Conservation (phyloP, 2,113 vertebrate genomes). For the Xiphophorus couchianus region DNA sequence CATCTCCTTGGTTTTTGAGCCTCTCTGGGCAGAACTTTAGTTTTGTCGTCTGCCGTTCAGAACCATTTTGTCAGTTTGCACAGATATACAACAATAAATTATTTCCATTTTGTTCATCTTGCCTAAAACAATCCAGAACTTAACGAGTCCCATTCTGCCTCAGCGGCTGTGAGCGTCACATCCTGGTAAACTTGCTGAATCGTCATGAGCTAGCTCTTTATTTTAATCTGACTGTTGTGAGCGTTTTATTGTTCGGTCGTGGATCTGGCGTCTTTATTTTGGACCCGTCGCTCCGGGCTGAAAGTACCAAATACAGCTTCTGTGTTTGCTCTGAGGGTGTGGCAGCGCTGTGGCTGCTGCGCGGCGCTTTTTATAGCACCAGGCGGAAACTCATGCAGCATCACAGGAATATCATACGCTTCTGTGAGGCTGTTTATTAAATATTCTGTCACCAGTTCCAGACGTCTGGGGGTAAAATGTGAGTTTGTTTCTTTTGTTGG, state of each 20-base stretch:
- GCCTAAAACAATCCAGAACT: too few relatives aligned
- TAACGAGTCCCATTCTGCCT: neutral
- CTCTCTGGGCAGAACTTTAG: too few relatives aligned
- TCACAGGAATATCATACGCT: conserved; percentile 39
- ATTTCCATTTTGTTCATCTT: too few relatives aligned
- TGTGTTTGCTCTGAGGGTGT: conserved; percentile 69
- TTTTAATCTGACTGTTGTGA: neutral
- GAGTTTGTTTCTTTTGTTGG: neutral
- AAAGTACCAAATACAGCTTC: conserved; percentile 53
- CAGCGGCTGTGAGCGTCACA: neutral
- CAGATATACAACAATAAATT: too few relatives aligned
- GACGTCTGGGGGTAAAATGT: conserved; percentile 8
- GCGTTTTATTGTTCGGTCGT: neutral
- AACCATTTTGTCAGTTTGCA: too few relatives aligned
- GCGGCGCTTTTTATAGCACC: conserved; percentile 58
- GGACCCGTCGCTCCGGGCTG: conserved; percentile 2
- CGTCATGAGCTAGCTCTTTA: neutral
- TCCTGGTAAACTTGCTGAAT: neutral
- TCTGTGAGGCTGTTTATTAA: conserved; percentile 32
- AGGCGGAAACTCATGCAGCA: conserved; percentile 40
- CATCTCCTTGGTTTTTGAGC: too few relatives aligned
- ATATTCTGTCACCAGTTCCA: neutral
- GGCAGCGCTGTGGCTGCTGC: conserved; percentile 50
- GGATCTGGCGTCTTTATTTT: conserved; percentile 1
- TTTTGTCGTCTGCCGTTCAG: too few relatives aligned